These are phyloP conservation scores for Stichodactyla mertensii DNA, from an alignment of 64 coral and sea anemone genomes.

Conservation along the genomic window DNA sequence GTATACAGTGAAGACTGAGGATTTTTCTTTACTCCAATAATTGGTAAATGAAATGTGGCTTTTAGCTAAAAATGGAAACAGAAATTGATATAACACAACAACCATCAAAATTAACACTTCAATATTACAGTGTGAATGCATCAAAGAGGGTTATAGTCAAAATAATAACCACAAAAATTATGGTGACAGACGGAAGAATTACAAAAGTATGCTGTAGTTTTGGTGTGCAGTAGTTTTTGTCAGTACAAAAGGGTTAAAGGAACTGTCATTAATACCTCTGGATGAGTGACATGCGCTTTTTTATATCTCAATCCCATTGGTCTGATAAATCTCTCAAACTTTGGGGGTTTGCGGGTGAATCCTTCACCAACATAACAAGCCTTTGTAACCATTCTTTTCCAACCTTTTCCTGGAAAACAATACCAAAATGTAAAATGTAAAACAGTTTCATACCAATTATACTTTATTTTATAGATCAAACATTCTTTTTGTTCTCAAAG, in stretches of 20 bases:
- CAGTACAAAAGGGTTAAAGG: too few relatives aligned
- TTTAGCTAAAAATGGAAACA: constrained; percentile 66
- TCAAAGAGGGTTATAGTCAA: too few relatives aligned
- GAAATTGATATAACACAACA: background rate
- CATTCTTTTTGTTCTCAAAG: background rate
- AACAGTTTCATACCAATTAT: too few relatives aligned
- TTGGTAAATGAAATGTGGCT: constrained; percentile 93
- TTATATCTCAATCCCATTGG: constrained; percentile 97
- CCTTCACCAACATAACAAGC: constrained; percentile 98
- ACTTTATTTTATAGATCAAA: too few relatives aligned
- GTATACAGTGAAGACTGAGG: constrained; percentile 97
- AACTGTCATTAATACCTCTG: constrained; percentile 55
- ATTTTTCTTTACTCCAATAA: constrained; percentile 98
- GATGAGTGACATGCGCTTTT: constrained; percentile 96
- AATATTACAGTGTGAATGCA: too few relatives aligned
- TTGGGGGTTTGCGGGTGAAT: constrained; percentile 98
- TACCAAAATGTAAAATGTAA: background rate
- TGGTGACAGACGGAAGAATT: too few relatives aligned
- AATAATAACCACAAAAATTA: too few relatives aligned
- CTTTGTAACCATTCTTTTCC: constrained; percentile 98
- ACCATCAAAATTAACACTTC: background rate
- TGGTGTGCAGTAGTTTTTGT: too few relatives aligned
- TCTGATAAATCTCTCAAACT: constrained; percentile 98
- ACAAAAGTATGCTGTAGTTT: too few relatives aligned
- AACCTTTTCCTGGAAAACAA: constrained; percentile 68